A percentile compares a stretch with the other conserved stretches of the same genome.
phyloP scores from a whole-genome alignment of 2,888 invertebrate genomes.

The Phortica magna region DNA sequence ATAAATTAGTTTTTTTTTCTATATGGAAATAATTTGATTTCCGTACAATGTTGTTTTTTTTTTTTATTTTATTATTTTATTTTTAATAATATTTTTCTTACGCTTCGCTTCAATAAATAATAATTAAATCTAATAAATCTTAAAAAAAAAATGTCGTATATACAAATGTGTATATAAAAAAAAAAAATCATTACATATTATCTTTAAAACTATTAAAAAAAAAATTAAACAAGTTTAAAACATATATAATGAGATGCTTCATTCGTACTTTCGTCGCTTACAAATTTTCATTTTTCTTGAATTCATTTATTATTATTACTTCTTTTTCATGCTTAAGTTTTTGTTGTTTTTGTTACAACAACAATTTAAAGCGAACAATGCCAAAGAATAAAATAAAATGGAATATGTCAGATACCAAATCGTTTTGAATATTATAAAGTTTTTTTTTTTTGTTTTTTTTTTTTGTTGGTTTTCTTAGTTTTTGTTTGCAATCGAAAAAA shows the following conservation, averaged over 20 bases:
- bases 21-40: no score
- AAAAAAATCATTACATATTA: slow-evolving; percentile 39
- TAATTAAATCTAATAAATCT: not conserved
- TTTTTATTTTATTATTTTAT: not conserved
- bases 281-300: slow-evolving; percentile 32
- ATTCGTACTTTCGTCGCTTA: slow-evolving; percentile 50
- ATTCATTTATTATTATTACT: slow-evolving; percentile 29
- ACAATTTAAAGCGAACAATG: not conserved
- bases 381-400: not conserved
- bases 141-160: slow-evolving; percentile 43
- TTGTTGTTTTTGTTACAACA: not conserved
- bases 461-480: not conserved
- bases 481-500: slow-evolving; percentile 30
- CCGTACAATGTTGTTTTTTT: not conserved
- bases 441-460: slow-evolving; percentile 3
- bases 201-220: slow-evolving; percentile 35
- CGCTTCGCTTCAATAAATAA: slow-evolving; percentile 10
- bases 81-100: not conserved
- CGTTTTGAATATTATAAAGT: not conserved
- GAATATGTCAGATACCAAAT: not conserved
- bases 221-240: not conserved
- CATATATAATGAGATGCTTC: slow-evolving; percentile 56
- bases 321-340: slow-evolving; percentile 2
- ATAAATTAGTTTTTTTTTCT: no score
- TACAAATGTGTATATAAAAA: slow-evolving; percentile 32